Evolutionary conservation across 92 coral and sea anemone genomes (phyloP).

Genomic region (Palythoa heliodiscus): DNA sequence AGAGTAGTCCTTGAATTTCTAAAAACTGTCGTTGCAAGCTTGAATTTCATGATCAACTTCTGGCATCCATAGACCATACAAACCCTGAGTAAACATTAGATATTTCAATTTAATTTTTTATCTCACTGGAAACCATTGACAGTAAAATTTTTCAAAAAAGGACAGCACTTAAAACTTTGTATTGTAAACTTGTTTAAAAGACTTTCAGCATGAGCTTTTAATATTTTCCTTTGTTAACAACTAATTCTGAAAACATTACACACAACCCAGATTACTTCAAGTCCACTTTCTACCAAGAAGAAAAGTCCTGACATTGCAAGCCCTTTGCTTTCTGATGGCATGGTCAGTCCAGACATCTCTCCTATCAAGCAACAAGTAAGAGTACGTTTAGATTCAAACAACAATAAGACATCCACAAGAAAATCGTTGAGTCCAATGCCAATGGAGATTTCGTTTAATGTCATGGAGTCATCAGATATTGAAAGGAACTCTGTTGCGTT

Average conservation of each 20-base stretch:
- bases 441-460: slow-evolving; percentile 44
- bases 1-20: too few species aligned
- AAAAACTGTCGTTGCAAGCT: too few species aligned
- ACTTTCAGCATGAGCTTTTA: background rate
- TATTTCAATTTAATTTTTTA: too few species aligned
- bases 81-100: too few species aligned
- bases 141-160: too few species aligned
- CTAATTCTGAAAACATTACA: background rate
- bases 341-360: slow-evolving; percentile 83
- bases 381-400: slow-evolving; percentile 40
- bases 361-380: slow-evolving; percentile 68
- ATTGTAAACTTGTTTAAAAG: too few species aligned
- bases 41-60: too few species aligned
- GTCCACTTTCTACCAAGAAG: slow-evolving; percentile 71
- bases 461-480: slow-evolving; percentile 79
- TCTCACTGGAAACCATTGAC: too few species aligned
- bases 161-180: too few species aligned
- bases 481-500: slow-evolving; percentile 48
- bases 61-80: too few species aligned
- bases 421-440: slow-evolving; percentile 57
- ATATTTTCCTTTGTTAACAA: too few species aligned
- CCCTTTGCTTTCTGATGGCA: slow-evolving; percentile 43
- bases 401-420: slow-evolving; percentile 46
- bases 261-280: slow-evolving; percentile 79
- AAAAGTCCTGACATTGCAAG: slow-evolving; percentile 35